Percentiles rank a stretch among this genome's conserved stretches.
Evolutionary conservation across 2,113 vertebrate species (phyloP).

Genomic region (Brachirus orientalis): DNA sequence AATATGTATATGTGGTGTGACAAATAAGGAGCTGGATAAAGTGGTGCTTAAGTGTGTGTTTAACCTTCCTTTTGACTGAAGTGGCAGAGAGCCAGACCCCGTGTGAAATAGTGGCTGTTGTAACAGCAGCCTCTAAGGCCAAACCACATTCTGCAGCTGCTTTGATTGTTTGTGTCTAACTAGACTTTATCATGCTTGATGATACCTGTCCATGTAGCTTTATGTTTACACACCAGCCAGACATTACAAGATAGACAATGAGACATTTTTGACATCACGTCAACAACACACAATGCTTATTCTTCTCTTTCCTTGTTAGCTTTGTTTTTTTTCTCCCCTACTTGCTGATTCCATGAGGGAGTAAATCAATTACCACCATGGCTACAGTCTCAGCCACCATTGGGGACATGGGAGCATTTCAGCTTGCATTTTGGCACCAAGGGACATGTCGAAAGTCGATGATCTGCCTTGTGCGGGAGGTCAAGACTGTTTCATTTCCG

Average conservation of each 20-base stretch:
- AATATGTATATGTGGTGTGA: slow-evolving; percentile 10
- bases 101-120: slow-evolving; percentile 5
- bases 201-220: neutral
- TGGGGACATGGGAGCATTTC: slow-evolving; percentile 14
- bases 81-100: slow-evolving; percentile 55
- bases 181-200: too few relatives aligned
- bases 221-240: slow-evolving; percentile 6
- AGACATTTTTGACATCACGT: slow-evolving; percentile 34
- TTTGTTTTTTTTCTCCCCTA: slow-evolving; percentile 7
- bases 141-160: slow-evolving; percentile 1
- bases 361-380: slow-evolving; percentile 50
- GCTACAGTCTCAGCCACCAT: slow-evolving; percentile 22
- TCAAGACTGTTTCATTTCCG: slow-evolving; percentile 17
- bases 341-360: slow-evolving; percentile 31
- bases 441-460: slow-evolving; percentile 41
- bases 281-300: neutral
- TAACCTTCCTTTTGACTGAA: slow-evolving; percentile 40
- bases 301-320: slow-evolving; percentile 3
- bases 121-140: slow-evolving; percentile 1
- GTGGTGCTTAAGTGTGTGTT: slow-evolving; percentile 45
- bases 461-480: slow-evolving; percentile 36
- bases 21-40: slow-evolving; percentile 43
- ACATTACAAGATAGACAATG: neutral
- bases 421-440: slow-evolving; percentile 32
- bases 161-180: neutral